A percentile compares a stretch with the other conserved stretches of the same genome.
Evolutionary conservation across 2,113 vertebrate species (phyloP).

Genomic region (Heliornis fulica): DNA sequence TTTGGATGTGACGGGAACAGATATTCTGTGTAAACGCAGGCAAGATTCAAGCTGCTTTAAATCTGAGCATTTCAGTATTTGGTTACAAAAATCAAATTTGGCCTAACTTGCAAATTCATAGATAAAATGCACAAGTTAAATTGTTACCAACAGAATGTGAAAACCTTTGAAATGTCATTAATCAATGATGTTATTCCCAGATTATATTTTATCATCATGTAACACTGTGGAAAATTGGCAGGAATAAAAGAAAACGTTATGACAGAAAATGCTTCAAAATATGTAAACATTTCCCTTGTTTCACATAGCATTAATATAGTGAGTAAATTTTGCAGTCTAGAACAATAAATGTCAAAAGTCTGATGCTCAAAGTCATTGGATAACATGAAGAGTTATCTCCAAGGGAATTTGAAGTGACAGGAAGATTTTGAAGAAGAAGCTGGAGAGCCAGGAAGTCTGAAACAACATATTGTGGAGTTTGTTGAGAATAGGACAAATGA

Average conservation of each 20-base stretch:
- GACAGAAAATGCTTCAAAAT: not conserved
- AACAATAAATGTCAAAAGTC: not conserved
- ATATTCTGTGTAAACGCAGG: not conserved
- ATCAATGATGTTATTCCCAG: not conserved
- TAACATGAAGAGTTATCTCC: not conserved
- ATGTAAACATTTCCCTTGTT: not conserved
- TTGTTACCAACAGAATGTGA: not conserved
- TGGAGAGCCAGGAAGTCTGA: not conserved
- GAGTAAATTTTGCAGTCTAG: not conserved
- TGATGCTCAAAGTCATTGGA: not conserved
- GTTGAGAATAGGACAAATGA: not conserved
- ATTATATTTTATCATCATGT: not conserved
- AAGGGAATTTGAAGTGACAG: not conserved
- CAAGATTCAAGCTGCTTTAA: not conserved
- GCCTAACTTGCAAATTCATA: not conserved
- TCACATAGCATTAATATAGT: not conserved
- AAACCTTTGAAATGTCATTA: not conserved
- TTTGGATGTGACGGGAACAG: not conserved
- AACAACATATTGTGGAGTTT: not conserved
- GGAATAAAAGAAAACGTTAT: not conserved
- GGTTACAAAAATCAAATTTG: slow-evolving; percentile 1
- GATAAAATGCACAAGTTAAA: not conserved
- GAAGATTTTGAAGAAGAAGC: not conserved
- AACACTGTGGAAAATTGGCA: not conserved
- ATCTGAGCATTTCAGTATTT: not conserved